Conservation (phyloP, 2,888 invertebrate genomes). For the Eueremaeus valkanovi region DNA sequence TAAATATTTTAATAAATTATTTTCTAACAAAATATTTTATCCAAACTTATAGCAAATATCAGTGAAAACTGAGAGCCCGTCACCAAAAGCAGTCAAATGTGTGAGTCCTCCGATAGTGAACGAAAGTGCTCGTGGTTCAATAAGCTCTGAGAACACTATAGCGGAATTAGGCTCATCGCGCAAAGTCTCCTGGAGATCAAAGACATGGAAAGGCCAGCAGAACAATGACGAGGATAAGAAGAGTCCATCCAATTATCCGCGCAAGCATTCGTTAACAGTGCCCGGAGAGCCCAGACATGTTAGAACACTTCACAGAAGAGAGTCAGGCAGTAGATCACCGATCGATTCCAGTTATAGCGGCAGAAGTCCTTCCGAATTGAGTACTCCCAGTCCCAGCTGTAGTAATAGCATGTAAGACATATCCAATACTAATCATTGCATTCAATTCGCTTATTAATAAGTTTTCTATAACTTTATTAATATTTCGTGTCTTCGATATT, state of each 20-base stretch:
- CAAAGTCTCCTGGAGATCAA: slow-evolving; percentile 19
- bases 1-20: background rate
- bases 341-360: slow-evolving; percentile 38
- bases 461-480: no score
- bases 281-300: slow-evolving; percentile 40
- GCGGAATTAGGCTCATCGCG: background rate
- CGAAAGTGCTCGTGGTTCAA: background rate
- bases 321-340: slow-evolving; percentile 34
- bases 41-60: background rate
- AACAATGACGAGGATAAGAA: background rate
- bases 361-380: slow-evolving; percentile 34
- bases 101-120: background rate
- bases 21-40: background rate
- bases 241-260: slow-evolving; percentile 23
- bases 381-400: slow-evolving; percentile 40
- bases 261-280: slow-evolving; percentile 41
- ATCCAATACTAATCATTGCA: background rate
- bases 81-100: background rate
- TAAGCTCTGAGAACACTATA: background rate
- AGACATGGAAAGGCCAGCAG: slow-evolving; percentile 8
- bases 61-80: background rate
- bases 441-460: background rate
- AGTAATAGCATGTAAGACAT: slow-evolving; percentile 40
- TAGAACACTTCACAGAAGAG: slow-evolving; percentile 29
- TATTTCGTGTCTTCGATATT: no score